These are phyloP conservation scores for Telmatherina bonti DNA, from an alignment of 2,797 vertebrate genomes.

Conservation along the genomic window DNA sequence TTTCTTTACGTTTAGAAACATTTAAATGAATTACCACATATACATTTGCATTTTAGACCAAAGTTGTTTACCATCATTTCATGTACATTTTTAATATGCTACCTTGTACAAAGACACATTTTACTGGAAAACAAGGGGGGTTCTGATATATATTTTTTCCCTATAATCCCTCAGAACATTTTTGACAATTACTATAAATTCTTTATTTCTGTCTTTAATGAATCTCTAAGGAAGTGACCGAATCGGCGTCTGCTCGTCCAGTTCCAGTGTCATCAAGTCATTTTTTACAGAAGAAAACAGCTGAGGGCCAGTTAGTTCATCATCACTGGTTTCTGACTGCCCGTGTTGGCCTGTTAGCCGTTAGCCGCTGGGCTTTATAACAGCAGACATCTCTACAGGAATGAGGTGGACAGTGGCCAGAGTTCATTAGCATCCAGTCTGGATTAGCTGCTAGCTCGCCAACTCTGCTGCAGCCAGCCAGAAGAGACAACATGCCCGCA, in stretches of 20 bases:
- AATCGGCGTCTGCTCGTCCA: background rate
- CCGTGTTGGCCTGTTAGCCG: slow-evolving; percentile 33
- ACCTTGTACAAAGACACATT: no score
- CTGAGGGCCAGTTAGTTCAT: slow-evolving; percentile 25
- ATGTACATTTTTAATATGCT: no score
- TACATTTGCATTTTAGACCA: no score
- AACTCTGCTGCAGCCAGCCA: slow-evolving; percentile 62
- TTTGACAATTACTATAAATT: no score
- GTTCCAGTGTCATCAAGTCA: slow-evolving; percentile 6
- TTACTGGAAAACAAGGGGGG: no score
- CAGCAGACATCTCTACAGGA: slow-evolving; percentile 71
- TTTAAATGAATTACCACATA: no score
- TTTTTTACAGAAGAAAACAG: slow-evolving; percentile 32
- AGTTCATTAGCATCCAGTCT: slow-evolving; percentile 76
- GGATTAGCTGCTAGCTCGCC: slow-evolving; percentile 70
- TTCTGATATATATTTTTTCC: no score
- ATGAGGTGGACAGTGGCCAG: slow-evolving; percentile 64
- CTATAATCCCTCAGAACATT: no score
- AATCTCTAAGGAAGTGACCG: background rate
- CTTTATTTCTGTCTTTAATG: no score
- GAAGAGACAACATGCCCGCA: slow-evolving; percentile 65
- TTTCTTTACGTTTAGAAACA: no score
- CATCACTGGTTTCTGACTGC: slow-evolving; percentile 25
- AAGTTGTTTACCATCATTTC: no score
- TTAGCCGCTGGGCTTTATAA: slow-evolving; percentile 61